Conservation (phyloP, 2,888 invertebrate species). For the Crematogaster levior region DNA sequence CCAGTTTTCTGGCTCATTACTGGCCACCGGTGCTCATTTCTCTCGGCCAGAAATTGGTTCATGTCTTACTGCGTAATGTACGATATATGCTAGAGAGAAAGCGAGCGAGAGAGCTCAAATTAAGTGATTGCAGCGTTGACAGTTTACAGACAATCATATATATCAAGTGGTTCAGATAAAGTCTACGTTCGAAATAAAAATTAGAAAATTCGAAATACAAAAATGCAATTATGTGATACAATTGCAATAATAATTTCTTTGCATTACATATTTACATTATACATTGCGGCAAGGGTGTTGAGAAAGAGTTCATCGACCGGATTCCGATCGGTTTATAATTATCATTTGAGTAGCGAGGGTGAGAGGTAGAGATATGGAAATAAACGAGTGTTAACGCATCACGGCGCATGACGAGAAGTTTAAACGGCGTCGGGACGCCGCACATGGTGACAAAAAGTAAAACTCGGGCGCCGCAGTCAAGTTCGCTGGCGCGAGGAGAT, state of each 20-base stretch:
- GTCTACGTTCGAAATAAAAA: neutral
- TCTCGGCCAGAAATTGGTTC: constrained; percentile 66
- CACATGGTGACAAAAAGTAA: constrained; percentile 78
- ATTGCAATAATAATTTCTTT: constrained; percentile 1
- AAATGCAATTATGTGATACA: neutral
- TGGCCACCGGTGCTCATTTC: constrained; percentile 81
- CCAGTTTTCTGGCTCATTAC: constrained; percentile 86
- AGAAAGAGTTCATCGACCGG: constrained; percentile 52
- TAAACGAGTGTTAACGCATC: constrained; percentile 73
- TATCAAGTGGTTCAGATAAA: neutral
- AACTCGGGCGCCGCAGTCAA: constrained; percentile 45
- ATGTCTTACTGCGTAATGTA: constrained; percentile 34
- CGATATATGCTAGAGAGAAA: neutral
- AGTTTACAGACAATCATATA: neutral
- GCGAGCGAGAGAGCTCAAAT: too few relatives aligned
- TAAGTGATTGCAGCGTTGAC: neutral
- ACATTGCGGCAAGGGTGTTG: neutral
- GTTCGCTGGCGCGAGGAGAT: constrained; percentile 43
- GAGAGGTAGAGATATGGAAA: constrained; percentile 57
- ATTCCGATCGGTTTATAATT: constrained; percentile 72
- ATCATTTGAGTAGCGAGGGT: constrained; percentile 46
- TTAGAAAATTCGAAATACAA: neutral
- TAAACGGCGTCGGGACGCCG: constrained; percentile 76
- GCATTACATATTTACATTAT: too few relatives aligned
- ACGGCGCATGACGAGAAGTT: constrained; percentile 73